Base-by-base conservation (phyloP, 2,113 vertebrate species). In the Solenodon paradoxus region DNA sequence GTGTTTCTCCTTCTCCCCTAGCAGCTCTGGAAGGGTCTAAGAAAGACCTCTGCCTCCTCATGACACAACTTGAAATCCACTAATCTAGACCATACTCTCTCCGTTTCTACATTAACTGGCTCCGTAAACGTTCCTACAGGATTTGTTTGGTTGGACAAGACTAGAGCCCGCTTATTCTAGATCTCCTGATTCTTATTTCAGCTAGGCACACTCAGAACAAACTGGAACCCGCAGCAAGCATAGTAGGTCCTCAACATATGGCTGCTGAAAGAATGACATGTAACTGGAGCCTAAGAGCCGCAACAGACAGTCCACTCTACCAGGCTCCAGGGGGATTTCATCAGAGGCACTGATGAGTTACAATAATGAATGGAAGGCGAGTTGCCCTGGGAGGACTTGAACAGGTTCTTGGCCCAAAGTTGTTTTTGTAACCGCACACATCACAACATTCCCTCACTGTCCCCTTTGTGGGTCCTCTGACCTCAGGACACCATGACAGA, bases 61-160 rank as follows among this genome's bases (percentile, higher is more conserved):
- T 42, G 30, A 68, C 28, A 86, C 61, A 64, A 30, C 17, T 17
- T 16, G 9, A 45, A 92, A 89, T 51, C 47, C 80, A 88, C 40
- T 61, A 32, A 78, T 80, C 35, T 61, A 64, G 32, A 93, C 53
- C 35, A 35, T n/a, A 10, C 93, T 78, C 69, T 84, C 11, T 88
- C 80, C 53, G 35, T 69, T 88, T 94, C 93, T 49, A 94, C 90
- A 66, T 87, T 40, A 69, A 72, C 80, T 69, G 85, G 47, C 75
- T 71, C 86, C 57, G 80, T 86, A 87, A 71, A 80, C 42, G 90
- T 35, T 64, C 30, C 22, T 40, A 72, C 1, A 2, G 20, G 66
- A 51, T 35, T 81, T 28, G 11, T 35, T 66, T 38, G 79, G 3
- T 53, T 61, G 53, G 77, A 78, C 85, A 78, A 51, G 26, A 55